These are phyloP conservation scores for Xyrauchen texanus DNA, from an alignment of 2,113 vertebrate species.

Conservation along the genomic window DNA sequence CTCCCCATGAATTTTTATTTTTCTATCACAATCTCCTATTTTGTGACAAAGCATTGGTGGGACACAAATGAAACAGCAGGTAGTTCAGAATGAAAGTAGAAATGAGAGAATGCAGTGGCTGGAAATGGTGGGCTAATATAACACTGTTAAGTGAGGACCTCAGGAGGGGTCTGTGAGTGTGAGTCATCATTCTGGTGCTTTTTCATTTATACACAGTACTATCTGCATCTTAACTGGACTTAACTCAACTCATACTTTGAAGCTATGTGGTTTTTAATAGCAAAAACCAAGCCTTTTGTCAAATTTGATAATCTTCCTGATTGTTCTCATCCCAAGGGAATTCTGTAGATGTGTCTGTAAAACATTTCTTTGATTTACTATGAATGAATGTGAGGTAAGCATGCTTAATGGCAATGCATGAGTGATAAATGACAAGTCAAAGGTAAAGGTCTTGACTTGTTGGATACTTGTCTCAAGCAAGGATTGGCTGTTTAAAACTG, in stretches of 20 bases:
- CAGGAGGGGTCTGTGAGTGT: conserved; percentile 54
- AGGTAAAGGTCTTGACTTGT: too few relatives aligned
- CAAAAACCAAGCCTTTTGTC: too few relatives aligned
- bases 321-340: too few relatives aligned
- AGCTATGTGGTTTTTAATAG: too few relatives aligned
- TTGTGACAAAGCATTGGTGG: conserved; percentile 63
- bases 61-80: conserved; percentile 55
- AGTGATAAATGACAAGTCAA: too few relatives aligned
- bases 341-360: too few relatives aligned
- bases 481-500: too few relatives aligned
- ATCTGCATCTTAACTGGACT: conserved; percentile 40
- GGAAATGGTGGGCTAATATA: conserved; percentile 60
- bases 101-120: conserved; percentile 52
- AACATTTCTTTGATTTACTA: too few relatives aligned
- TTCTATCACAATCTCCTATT: conserved; percentile 65
- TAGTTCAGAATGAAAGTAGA: conserved; percentile 43
- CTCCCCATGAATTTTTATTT: conserved; percentile 67
- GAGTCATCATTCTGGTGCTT: conserved; percentile 68
- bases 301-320: too few relatives aligned
- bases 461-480: too few relatives aligned
- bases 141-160: conserved; percentile 57
- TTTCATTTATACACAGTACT: conserved; percentile 68
- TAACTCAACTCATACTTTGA: conserved; percentile 22
- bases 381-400: too few relatives aligned
- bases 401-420: too few relatives aligned